A percentile compares a stretch with the other conserved stretches of the same genome.
phyloP scores from a whole-genome alignment of 2,888 invertebrate species.

The Parapristionchus giblindavisi region DNA sequence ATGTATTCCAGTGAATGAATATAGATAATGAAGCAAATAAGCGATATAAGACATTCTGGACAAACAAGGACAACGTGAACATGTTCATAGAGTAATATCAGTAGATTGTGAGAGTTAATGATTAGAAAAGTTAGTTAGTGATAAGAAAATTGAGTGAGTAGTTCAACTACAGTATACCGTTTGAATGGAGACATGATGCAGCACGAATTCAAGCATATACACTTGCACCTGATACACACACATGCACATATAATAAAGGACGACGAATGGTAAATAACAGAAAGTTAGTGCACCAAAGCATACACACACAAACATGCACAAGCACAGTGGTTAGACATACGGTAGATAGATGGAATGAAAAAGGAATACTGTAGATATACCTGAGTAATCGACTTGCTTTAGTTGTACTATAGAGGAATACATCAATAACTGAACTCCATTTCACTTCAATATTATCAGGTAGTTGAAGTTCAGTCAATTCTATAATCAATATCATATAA shows the following conservation, averaged over 20 bases:
- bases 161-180: constrained; percentile 23
- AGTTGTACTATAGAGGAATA: constrained; percentile 53
- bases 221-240: constrained; percentile 27
- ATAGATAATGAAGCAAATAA: no score
- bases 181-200: constrained; percentile 25
- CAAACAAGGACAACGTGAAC: no score
- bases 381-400: constrained; percentile 50
- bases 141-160: no score
- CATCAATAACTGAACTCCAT: constrained; percentile 73
- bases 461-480: constrained; percentile 76
- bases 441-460: constrained; percentile 75
- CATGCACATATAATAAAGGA: background rate
- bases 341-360: background rate
- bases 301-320: constrained; percentile 13
- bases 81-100: background rate
- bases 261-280: background rate
- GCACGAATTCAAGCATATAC: constrained; percentile 26
- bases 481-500: no score
- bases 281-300: constrained; percentile 15
- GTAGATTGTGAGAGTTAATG: background rate
- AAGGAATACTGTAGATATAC: no score
- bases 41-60: no score
- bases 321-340: background rate
- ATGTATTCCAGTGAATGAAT: no score
- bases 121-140: no score